A percentile compares a stretch with the other conserved stretches of the same genome.
Evolutionary conservation across 2,113 vertebrate species (phyloP).

Genomic region (Thunnus maccoyii): DNA sequence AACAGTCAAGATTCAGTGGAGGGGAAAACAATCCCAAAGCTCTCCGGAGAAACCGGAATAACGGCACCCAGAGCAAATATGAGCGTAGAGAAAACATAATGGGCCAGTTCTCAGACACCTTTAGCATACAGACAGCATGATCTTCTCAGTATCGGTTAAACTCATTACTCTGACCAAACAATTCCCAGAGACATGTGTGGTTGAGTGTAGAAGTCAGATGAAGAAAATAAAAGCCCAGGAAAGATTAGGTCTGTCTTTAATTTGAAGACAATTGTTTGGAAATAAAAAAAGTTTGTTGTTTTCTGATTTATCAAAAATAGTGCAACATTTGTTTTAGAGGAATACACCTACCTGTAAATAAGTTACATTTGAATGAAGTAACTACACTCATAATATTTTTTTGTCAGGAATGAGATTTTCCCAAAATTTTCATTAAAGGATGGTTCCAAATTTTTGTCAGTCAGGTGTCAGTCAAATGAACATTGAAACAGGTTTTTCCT

Average conservation of each 20-base stretch:
- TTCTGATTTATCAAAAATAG: too few relatives aligned
- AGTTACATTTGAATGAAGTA: too few relatives aligned
- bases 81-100: constrained; percentile 53
- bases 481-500: background rate
- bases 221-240: background rate
- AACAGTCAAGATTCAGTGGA: constrained; percentile 19
- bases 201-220: background rate
- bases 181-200: background rate
- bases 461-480: too few relatives aligned
- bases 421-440: background rate
- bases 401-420: too few relatives aligned
- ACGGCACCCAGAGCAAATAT: constrained; percentile 76
- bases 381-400: too few relatives aligned
- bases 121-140: constrained; percentile 69
- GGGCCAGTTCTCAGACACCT: constrained; percentile 54
- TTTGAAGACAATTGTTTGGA: too few relatives aligned
- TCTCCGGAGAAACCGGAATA: constrained; percentile 66
- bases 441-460: background rate
- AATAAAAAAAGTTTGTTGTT: too few relatives aligned
- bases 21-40: constrained; percentile 53
- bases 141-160: constrained; percentile 67
- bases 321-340: too few relatives aligned
- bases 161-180: constrained; percentile 32
- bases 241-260: too few relatives aligned
- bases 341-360: too few relatives aligned